These are phyloP conservation scores for Petromus typicus DNA, from an alignment of 2,113 vertebrate genomes.

Conservation along the genomic window DNA sequence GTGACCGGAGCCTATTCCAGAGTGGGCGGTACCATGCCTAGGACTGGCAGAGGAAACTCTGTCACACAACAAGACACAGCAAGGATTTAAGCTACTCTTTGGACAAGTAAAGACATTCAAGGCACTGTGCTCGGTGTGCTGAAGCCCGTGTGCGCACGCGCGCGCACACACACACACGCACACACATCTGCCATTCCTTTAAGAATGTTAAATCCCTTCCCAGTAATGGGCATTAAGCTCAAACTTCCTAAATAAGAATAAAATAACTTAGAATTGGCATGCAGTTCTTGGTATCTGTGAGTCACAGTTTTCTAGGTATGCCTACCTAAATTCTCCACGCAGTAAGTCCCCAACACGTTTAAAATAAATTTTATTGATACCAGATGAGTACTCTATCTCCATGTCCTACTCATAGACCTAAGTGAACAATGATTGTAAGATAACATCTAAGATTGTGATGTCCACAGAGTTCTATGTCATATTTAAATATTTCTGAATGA, in stretches of 20 bases:
- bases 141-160: too few species aligned
- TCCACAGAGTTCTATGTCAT: neutral
- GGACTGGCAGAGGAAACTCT: neutral
- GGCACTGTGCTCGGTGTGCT: accelerated
- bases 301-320: neutral
- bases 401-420: neutral
- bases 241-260: neutral
- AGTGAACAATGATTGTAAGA: neutral
- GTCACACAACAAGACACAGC: neutral
- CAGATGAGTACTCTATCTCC: neutral
- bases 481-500: neutral
- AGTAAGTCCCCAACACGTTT: neutral
- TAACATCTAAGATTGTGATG: neutral
- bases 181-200: neutral
- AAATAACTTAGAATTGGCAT: neutral
- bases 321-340: neutral
- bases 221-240: neutral
- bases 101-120: neutral
- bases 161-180: neutral
- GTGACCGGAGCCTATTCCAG: neutral
- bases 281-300: neutral
- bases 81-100: neutral
- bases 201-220: neutral
- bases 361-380: neutral
- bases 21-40: neutral